Evolutionary conservation across 1,140 invertebrate species (phyloP).

Genomic region (Lordiphosa stackelbergi): DNA sequence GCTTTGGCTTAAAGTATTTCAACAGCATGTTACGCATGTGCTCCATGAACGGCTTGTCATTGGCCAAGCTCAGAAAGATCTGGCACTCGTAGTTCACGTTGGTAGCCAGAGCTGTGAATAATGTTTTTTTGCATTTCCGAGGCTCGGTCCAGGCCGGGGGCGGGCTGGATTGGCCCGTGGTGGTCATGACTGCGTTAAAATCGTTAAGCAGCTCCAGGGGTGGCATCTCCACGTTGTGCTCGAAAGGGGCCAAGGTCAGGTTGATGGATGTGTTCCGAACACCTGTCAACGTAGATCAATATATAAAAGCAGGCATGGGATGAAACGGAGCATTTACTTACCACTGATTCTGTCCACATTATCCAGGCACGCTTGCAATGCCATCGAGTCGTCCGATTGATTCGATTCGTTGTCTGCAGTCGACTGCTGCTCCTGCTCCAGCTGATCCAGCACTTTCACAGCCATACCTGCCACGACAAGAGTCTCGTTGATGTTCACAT

Average conservation of each 20-base stretch:
- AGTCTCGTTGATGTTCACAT: slow-evolving; percentile 36
- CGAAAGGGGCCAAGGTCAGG: not conserved
- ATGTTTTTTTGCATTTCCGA: slow-evolving; percentile 48
- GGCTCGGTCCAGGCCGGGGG: slow-evolving; percentile 43
- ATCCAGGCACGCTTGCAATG: not conserved
- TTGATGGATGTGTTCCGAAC: not conserved
- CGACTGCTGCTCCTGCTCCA: not conserved
- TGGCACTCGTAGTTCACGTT: slow-evolving; percentile 80
- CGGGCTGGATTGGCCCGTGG: slow-evolving; percentile 16
- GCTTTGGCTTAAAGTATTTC: slow-evolving; percentile 7
- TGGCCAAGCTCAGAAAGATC: slow-evolving; percentile 79
- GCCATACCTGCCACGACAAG: slow-evolving; percentile 22
- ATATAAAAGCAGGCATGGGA: no score
- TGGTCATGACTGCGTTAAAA: slow-evolving; percentile 18
- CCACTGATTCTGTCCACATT: not conserved
- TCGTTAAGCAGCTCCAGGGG: slow-evolving; percentile 28
- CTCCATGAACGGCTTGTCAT: slow-evolving; percentile 76
- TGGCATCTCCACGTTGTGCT: slow-evolving; percentile 43
- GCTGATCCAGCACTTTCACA: not conserved
- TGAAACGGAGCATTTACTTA: no score
- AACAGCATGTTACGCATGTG: slow-evolving; percentile 74
- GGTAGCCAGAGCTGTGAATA: slow-evolving; percentile 79
- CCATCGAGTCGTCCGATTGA: not conserved
- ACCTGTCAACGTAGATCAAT: no score
- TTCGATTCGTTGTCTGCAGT: not conserved